These are phyloP conservation scores for Chloroceryle inda DNA, from an alignment of 2,797 vertebrate genomes.

Conservation along the genomic window DNA sequence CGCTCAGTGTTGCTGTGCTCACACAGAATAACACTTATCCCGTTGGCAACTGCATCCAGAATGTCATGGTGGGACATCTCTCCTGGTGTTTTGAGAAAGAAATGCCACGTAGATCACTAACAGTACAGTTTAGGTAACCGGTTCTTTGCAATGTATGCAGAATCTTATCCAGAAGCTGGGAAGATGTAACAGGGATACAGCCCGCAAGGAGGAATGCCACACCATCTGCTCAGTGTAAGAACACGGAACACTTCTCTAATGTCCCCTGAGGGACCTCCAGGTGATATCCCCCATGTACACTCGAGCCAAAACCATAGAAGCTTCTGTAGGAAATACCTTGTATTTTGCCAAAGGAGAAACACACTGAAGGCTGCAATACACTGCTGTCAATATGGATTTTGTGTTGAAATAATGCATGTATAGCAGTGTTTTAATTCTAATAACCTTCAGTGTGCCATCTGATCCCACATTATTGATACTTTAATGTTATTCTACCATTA, in stretches of 20 bases:
- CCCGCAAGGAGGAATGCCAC: accelerated
- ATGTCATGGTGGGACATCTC: conserved; percentile 98
- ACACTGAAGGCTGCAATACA: background rate
- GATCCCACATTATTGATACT: background rate
- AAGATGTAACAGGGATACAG: background rate
- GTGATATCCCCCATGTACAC: background rate
- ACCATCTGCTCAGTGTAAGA: background rate
- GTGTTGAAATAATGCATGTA: background rate
- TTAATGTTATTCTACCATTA: background rate
- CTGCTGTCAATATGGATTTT: background rate
- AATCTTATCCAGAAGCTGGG: background rate
- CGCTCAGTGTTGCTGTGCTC: conserved; percentile 98
- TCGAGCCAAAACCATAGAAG: background rate
- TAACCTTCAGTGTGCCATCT: background rate
- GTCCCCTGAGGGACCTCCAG: background rate
- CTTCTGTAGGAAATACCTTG: background rate
- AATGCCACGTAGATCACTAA: background rate
- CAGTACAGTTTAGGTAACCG: background rate
- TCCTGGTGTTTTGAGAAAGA: conserved; percentile 79
- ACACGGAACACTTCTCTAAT: accelerated
- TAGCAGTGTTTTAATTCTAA: background rate
- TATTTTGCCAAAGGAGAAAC: background rate
- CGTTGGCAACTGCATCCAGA: conserved; percentile 89
- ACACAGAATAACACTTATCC: conserved; percentile 91
- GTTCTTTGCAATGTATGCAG: background rate